Conservation (phyloP, 2,797 vertebrate species). For the Chaunax sp. region DNA sequence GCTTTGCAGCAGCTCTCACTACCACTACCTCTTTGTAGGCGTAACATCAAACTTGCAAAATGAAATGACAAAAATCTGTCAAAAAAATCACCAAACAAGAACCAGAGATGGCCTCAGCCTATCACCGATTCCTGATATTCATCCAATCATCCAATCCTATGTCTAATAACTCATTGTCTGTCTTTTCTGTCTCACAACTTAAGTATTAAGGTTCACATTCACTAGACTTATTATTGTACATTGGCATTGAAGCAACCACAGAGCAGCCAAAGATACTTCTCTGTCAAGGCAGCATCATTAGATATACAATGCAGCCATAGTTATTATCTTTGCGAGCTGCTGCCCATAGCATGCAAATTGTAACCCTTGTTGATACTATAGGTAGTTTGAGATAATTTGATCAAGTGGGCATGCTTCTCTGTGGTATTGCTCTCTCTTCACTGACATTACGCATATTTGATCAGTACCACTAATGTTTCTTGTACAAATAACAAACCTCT, state of each 20-base stretch:
- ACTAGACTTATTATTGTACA: neutral
- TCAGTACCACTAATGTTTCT: neutral
- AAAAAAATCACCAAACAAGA: too few species aligned
- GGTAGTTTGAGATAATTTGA: slow-evolving; percentile 58
- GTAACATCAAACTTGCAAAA: too few species aligned
- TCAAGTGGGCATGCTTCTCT: slow-evolving; percentile 40
- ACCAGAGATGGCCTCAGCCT: too few species aligned
- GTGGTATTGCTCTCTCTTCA: slow-evolving; percentile 48
- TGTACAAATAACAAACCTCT: slow-evolving; percentile 14
- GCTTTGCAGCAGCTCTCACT: too few species aligned
- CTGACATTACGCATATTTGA: neutral
- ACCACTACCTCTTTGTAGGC: too few species aligned
- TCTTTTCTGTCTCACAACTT: neutral
- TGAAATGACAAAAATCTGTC: too few species aligned
- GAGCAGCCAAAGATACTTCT: slow-evolving; percentile 23
- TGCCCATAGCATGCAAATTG: slow-evolving; percentile 48
- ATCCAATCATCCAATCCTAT: too few species aligned
- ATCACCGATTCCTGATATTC: too few species aligned
- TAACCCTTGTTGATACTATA: slow-evolving; percentile 40
- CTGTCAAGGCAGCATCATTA: slow-evolving; percentile 1
- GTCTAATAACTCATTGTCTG: neutral
- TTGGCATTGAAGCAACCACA: neutral
- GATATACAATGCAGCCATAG: slow-evolving; percentile 41
- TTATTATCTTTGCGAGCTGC: slow-evolving; percentile 29
- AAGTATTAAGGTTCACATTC: neutral